These are phyloP conservation scores for Leistus spinibarbis DNA, from an alignment of 2,888 invertebrate species.

Conservation along the genomic window DNA sequence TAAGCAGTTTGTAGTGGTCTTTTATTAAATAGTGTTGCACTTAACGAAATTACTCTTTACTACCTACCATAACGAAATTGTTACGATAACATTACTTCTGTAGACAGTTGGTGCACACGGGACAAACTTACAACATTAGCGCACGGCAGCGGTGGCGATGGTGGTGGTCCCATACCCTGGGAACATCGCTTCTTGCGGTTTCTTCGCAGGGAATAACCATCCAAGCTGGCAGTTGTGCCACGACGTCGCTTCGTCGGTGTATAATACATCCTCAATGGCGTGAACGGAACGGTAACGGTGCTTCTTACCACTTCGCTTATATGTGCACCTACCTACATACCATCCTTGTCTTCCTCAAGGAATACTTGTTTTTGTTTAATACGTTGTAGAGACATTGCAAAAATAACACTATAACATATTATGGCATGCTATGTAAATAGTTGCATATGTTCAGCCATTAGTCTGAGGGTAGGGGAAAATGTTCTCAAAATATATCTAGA, in stretches of 20 bases:
- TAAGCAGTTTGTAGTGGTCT: conserved; percentile 23
- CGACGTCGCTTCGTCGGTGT: background rate
- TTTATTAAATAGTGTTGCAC: conserved; percentile 38
- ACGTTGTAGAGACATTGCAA: background rate
- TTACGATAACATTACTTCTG: conserved; percentile 33
- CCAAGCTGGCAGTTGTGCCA: background rate
- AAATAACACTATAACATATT: background rate
- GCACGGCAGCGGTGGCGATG: conserved; percentile 1
- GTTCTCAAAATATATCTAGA: too few relatives aligned
- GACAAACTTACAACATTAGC: conserved; percentile 33
- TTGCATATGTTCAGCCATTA: too few relatives aligned
- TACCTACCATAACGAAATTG: conserved; percentile 34
- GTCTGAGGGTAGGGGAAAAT: too few relatives aligned
- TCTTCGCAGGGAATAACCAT: background rate
- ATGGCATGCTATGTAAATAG: background rate
- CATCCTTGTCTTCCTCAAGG: background rate
- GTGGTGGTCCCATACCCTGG: background rate
- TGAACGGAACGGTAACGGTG: conserved; percentile 15
- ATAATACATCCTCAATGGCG: conserved; percentile 32
- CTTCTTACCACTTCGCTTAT: background rate
- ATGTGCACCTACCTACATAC: conserved; percentile 1
- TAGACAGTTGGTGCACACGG: conserved; percentile 9
- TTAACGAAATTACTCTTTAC: conserved; percentile 35
- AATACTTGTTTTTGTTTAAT: background rate
- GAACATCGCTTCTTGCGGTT: conserved; percentile 10